Base-by-base conservation (phyloP, 2,797 vertebrate genomes). In the Hybognathus amarus region DNA sequence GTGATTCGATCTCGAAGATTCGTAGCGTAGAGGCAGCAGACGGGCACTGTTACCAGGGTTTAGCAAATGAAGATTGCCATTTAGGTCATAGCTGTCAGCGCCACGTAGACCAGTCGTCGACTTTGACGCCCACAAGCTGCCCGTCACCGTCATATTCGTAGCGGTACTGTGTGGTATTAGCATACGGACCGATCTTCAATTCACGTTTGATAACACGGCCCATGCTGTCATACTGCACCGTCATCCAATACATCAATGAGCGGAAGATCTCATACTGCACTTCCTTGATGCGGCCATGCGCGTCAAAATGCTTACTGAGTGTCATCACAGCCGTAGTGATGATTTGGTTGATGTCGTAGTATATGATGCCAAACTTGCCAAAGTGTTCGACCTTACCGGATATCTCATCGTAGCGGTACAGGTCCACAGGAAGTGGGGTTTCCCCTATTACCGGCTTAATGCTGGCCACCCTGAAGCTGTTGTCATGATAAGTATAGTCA, bases 231-330 rank as follows among this genome's bases (percentile, higher is more conserved):
- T 97, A 97, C 47, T 97, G 96, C 22, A 97, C 96, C 0, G 96
- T 97, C 96, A 97, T 97, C 96, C 96, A 97, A 90, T 97, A 97
- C 96, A 97, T 97, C 69, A 97, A 93, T 0, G 96, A 97, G 38
- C 96, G 91, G 89, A 97, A 97, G 92, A 97, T 97, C 91, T 97
- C 96, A 0, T 97, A 97, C 13, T 97, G 96, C 47, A 97, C 96
- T 77, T 97, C 96, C 88, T 97, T 97, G 90, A 97, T 96, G 67
- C 96, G 94, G 1, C 96, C 96, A 0, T 97, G 96, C 11, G 96
- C 96, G 71, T 97, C 96, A 13, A 97, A 97, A 90, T 97, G 96
- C 82, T 97, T 97, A 90, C 95, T 97, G 83, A 97, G 93, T 0
- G 96, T 97, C 96, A 97, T 97, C 42, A 97, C 96, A 0, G 96